Conservation (phyloP, 1,140 invertebrate species). For the Caenorhabditis briggsae region DNA sequence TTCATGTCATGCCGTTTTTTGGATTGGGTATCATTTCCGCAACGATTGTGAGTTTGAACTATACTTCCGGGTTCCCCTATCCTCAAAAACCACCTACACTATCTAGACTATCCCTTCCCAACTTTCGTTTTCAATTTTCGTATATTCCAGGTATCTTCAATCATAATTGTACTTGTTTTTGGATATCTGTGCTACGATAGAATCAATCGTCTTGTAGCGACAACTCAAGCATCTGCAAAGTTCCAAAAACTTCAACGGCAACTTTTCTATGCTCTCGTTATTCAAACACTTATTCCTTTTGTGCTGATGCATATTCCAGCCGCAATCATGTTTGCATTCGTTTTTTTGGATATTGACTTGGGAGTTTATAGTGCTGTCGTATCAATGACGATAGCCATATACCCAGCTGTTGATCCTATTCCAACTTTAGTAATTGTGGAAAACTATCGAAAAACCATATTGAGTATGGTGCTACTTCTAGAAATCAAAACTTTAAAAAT, state of each 20-base stretch:
- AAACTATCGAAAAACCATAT: slow-evolving; percentile 8
- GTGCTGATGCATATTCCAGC: slow-evolving; percentile 27
- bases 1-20: not conserved
- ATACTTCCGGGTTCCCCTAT: not conserved
- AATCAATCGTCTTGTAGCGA: not conserved
- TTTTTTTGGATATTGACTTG: not conserved
- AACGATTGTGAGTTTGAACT: not conserved
- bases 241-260: not conserved
- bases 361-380: slow-evolving; percentile 12
- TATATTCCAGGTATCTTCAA: not conserved
- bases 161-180: slow-evolving; percentile 17
- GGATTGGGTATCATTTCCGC: slow-evolving; percentile 9
- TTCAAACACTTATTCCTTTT: slow-evolving; percentile 29
- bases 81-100: no score
- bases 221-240: not conserved
- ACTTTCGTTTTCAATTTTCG: not conserved
- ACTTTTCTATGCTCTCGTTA: slow-evolving; percentile 15
- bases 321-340: slow-evolving; percentile 24
- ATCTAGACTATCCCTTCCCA: no score
- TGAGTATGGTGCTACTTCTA: not conserved
- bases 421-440: slow-evolving; percentile 3
- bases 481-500: no score
- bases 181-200: not conserved
- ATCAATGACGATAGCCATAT: slow-evolving; percentile 31
- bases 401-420: slow-evolving; percentile 4